Conservation (phyloP, 92 coral and sea anemone species). For the Muricea muricata region DNA sequence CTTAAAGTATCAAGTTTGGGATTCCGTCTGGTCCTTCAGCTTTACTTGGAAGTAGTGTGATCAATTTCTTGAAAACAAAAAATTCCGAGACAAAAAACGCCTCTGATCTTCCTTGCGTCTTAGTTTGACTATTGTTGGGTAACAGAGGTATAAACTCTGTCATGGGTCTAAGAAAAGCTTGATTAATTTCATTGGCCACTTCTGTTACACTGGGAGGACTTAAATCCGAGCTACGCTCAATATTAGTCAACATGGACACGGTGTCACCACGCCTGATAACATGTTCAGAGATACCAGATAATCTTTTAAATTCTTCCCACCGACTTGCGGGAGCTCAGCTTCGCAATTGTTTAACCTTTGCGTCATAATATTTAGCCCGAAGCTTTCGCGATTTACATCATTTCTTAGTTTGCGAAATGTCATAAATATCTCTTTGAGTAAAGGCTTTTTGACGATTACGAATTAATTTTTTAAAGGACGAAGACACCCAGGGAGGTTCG, state of each 20-base stretch:
- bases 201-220: no score
- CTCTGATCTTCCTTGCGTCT: neutral
- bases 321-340: constrained; percentile 9
- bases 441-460: constrained; percentile 8
- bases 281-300: constrained; percentile 7
- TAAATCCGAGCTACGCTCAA: no score
- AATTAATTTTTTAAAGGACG: neutral
- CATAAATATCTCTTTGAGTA: constrained; percentile 17
- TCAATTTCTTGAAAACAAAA: neutral
- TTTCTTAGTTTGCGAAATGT: constrained; percentile 35
- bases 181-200: neutral
- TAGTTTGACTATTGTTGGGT: neutral
- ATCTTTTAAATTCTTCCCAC: constrained; percentile 18
- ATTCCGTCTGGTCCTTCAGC: neutral
- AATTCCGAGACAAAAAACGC: neutral
- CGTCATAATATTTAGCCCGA: constrained; percentile 1
- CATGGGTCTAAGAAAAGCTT: neutral
- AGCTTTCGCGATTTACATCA: constrained; percentile 38
- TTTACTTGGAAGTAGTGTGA: neutral
- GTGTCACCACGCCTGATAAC: constrained; percentile 6
- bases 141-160: neutral
- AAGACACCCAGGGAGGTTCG: constrained; percentile 20
- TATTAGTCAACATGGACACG: no score
- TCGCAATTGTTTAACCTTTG: constrained; percentile 14
- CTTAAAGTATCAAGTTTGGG: neutral